Base-by-base conservation (phyloP, 2,888 invertebrate species). In the Camponotus fellah region DNA sequence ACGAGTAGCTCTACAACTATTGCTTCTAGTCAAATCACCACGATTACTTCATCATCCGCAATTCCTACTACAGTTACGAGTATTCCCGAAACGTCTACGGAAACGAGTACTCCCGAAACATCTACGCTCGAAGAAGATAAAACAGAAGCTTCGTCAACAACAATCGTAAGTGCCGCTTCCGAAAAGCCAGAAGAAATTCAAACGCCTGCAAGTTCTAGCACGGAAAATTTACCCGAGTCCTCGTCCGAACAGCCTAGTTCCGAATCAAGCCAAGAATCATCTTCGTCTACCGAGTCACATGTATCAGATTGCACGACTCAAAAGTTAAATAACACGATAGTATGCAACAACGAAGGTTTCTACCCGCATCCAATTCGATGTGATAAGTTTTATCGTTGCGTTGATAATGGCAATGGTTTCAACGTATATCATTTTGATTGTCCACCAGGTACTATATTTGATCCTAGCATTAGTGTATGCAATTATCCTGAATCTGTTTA, bases 361-460 rank as follows among this genome's bases (percentile, higher is more conserved):
- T 96, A 96, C 95, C 95, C 96, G 0, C 95, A 97, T 92, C 96
- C 96, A 3, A 95, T 95, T 64, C 92, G 95, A 83, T 97, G 97
- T 90, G 95, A 95, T 43, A 96, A 96, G 91, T 97, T 97, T 93
- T 97, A 97, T 91, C 96, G 97, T 60, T 97, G 97, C 92, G 97
- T 97, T 0, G 95, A 96, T 84, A 96, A 96, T 91, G 96, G 96
- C 58, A 96, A 96, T 83, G 96, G 96, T 21, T 97, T 96, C 92
- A 96, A 96, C 75, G 95, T 96, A 9, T 97, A 96, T 92, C 95
- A 96, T 91, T 97, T 97, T 92, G 96, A 96, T 65, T 97, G 97
- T 91, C 96, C 96, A 17, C 96, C 96, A 85, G 97, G 97, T 46
- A 97, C 97, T 0, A 97, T 97, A 87, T 97, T 97, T 95, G 97